These are phyloP conservation scores for Penaeus vannamei DNA, from an alignment of 1,140 invertebrate species.

Conservation along the genomic window DNA sequence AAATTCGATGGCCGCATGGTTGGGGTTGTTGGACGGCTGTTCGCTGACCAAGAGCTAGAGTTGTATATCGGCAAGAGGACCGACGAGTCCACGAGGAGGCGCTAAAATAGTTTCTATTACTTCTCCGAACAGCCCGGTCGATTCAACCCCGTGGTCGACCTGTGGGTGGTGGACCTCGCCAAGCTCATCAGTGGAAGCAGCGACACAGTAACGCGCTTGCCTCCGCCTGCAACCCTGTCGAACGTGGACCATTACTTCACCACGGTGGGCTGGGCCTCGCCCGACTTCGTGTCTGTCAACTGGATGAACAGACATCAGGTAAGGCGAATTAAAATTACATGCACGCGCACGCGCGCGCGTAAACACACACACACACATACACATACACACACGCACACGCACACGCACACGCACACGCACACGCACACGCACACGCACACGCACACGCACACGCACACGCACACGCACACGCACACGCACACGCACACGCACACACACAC, in stretches of 20 bases:
- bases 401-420: no score
- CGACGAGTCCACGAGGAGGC: not conserved
- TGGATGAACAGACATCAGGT: slow-evolving; percentile 93
- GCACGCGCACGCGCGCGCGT: no score
- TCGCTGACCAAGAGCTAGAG: not conserved
- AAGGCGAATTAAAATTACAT: not conserved
- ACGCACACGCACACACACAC: not conserved
- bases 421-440: no score
- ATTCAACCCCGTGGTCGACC: slow-evolving; percentile 81
- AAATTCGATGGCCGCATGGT: no score
- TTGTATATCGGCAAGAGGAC: not conserved
- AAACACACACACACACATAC: no score
- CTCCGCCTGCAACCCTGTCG: slow-evolving; percentile 67
- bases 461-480: not conserved
- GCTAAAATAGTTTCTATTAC: slow-evolving; percentile 8
- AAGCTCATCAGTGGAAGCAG: slow-evolving; percentile 71
- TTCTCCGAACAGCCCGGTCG: slow-evolving; percentile 79
- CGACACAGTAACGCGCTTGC: slow-evolving; percentile 68
- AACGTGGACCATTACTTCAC: slow-evolving; percentile 79
- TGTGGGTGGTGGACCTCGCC: slow-evolving; percentile 81
- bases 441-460: not conserved
- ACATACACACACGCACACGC: no score
- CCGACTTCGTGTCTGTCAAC: slow-evolving; percentile 79
- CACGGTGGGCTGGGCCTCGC: slow-evolving; percentile 84
- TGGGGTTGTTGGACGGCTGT: no score